Evolutionary conservation across 2,888 invertebrate species (phyloP).

Genomic region (Drosophila paranaensis): DNA sequence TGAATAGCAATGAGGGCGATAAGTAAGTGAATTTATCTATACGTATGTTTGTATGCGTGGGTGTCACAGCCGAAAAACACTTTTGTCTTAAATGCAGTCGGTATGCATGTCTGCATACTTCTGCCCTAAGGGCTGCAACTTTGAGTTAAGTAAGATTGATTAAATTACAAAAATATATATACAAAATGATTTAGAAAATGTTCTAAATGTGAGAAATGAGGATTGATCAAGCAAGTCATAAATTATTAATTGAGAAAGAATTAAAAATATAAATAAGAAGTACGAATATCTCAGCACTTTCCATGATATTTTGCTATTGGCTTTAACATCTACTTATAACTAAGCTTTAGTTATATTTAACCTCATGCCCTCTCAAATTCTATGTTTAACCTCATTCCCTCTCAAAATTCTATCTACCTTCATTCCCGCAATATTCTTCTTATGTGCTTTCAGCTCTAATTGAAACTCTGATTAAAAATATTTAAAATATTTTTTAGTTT

Average conservation of each 20-base stretch:
- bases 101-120: neutral
- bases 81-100: constrained; percentile 33
- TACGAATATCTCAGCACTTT: neutral
- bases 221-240: neutral
- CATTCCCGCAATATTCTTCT: neutral
- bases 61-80: constrained; percentile 4
- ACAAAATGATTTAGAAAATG: neutral
- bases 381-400: too few species aligned
- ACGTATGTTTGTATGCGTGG: constrained; percentile 12
- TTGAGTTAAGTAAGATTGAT: neutral
- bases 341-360: neutral
- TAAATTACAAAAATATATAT: neutral
- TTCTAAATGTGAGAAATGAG: too few species aligned
- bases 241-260: neutral
- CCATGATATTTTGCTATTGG: neutral
- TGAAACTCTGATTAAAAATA: too few species aligned
- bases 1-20: constrained; percentile 63
- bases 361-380: too few species aligned
- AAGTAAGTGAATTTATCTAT: constrained; percentile 42
- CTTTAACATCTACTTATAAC: neutral
- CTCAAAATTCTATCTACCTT: neutral
- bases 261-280: neutral
- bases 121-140: neutral
- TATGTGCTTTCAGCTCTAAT: neutral
- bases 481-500: too few species aligned